Conservation (phyloP, 2,888 invertebrate species). For the Scelioninae gen. 2 region DNA sequence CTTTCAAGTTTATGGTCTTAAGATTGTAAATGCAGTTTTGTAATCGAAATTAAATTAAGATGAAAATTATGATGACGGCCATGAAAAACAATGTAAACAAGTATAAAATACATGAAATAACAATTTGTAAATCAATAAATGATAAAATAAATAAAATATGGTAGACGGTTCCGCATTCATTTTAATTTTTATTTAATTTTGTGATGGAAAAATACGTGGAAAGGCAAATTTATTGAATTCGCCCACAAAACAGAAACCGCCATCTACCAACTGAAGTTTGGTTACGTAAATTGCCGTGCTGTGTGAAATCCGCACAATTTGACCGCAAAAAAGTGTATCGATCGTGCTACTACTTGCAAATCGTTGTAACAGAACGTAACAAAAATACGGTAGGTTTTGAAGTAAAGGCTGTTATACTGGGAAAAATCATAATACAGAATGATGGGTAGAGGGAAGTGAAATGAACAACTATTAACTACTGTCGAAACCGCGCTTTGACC, state of each 20-base stretch:
- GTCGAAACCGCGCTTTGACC: constrained; percentile 10
- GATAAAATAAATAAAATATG: too few species aligned
- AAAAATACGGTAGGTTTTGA: constrained; percentile 8
- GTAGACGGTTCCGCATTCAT: too few species aligned
- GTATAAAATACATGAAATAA: too few species aligned
- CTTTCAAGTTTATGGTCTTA: too few species aligned
- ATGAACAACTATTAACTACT: constrained; percentile 13
- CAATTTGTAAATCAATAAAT: too few species aligned
- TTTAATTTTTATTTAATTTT: too few species aligned
- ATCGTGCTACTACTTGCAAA: background rate
- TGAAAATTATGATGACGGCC: too few species aligned
- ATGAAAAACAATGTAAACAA: too few species aligned
- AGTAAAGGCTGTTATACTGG: background rate
- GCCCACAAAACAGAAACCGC: constrained; percentile 1
- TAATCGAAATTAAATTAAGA: too few species aligned
- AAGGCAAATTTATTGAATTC: background rate
- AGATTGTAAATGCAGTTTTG: too few species aligned
- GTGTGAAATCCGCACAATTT: constrained; percentile 3
- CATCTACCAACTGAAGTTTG: constrained; percentile 8
- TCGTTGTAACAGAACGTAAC: constrained; percentile 12
- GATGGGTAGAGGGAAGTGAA: constrained; percentile 16
- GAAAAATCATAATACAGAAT: constrained; percentile 20
- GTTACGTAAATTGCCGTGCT: constrained; percentile 6
- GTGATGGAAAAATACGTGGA: too few species aligned
- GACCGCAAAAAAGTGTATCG: constrained; percentile 24